Evolutionary conservation across 1,140 invertebrate species (phyloP).

Genomic region (Lithobius niger): DNA sequence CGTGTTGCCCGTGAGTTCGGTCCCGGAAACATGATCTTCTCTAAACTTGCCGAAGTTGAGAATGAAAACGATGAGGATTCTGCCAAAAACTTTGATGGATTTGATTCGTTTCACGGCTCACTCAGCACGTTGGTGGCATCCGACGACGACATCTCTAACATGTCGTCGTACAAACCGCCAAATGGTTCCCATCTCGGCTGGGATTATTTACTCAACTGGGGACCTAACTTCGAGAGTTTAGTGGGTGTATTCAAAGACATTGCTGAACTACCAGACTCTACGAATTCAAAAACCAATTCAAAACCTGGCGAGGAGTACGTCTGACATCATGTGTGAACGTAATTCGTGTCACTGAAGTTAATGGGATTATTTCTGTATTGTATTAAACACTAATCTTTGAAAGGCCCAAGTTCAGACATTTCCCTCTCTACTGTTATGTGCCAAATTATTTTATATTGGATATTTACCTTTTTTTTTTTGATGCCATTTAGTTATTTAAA

Average conservation of each 20-base stretch:
- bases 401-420: too few relatives aligned
- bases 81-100: conserved; percentile 57
- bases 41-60: conserved; percentile 46
- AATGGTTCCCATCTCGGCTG: conserved; percentile 69
- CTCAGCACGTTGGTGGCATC: conserved; percentile 82
- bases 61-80: conserved; percentile 35
- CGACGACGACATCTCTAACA: conserved; percentile 59
- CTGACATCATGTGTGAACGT: too few relatives aligned
- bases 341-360: too few relatives aligned
- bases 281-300: conserved; percentile 25
- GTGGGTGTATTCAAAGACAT: conserved; percentile 94
- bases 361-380: too few relatives aligned
- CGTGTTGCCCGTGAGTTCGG: conserved; percentile 37
- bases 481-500: too few relatives aligned
- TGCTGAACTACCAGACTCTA: conserved; percentile 74
- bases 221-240: conserved; percentile 85
- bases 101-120: conserved; percentile 83
- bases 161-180: conserved; percentile 51
- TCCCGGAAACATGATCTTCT: conserved; percentile 44
- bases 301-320: conserved; percentile 28
- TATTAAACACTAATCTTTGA: too few relatives aligned
- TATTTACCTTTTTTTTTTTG: too few relatives aligned
- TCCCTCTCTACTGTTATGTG: too few relatives aligned
- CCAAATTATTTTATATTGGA: too few relatives aligned
- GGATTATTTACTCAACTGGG: conserved; percentile 91